Conservation (phyloP, 2,888 invertebrate species). For the Pseudococcus longispinus region DNA sequence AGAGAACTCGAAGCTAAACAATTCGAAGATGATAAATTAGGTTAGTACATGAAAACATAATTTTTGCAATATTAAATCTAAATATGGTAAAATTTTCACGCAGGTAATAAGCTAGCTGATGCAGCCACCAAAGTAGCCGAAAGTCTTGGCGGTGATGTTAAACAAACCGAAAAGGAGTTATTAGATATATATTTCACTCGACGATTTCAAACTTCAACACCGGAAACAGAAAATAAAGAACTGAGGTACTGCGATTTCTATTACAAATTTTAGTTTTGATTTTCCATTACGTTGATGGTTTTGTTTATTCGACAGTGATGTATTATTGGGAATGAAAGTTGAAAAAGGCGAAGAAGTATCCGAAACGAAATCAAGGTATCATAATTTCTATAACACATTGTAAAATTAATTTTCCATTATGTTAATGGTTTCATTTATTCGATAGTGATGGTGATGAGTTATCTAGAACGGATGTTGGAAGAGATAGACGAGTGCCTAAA, state of each 20-base stretch:
- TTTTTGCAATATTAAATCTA: neutral
- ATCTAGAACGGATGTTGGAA: too few species aligned
- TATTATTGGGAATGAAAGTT: constrained; percentile 80
- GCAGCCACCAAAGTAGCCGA: constrained; percentile 79
- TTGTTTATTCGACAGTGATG: constrained; percentile 66
- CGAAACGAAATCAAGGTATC: too few species aligned
- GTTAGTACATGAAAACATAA: neutral
- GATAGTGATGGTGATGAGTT: too few species aligned
- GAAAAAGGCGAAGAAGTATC: constrained; percentile 63
- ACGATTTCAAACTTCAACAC: constrained; percentile 68
- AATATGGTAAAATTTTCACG: neutral
- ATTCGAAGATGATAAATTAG: constrained; percentile 15
- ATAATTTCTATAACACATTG: too few species aligned
- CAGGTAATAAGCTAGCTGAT: constrained; percentile 65
- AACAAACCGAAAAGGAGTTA: constrained; percentile 77
- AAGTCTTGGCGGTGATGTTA: constrained; percentile 71
- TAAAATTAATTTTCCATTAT: too few species aligned
- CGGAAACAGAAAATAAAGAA: constrained; percentile 56
- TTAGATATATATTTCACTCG: constrained; percentile 63
- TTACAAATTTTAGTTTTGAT: neutral
- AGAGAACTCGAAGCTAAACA: neutral
- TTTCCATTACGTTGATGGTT: neutral
- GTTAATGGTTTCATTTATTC: too few species aligned
- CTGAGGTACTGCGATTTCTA: neutral
- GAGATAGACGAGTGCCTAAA: too few species aligned